phyloP scores from a whole-genome alignment of 2,797 vertebrate genomes.

The Delichon dasypus region DNA sequence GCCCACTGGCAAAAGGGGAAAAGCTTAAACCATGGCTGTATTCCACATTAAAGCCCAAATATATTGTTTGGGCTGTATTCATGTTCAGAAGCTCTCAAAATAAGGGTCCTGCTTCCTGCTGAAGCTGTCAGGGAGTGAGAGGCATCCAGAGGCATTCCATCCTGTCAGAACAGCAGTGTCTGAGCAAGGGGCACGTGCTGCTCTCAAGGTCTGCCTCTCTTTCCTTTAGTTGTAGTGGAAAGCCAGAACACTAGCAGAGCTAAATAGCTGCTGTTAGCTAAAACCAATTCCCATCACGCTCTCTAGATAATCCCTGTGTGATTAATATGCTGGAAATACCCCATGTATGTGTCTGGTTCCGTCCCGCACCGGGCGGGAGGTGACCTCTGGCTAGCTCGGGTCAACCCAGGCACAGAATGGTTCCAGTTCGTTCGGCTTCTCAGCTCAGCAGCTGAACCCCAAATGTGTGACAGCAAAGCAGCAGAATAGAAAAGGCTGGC shows the following conservation, averaged over 20 bases:
- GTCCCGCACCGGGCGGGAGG: too few species aligned
- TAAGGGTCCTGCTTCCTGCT: background rate
- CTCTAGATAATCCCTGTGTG: background rate
- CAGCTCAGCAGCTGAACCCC: too few species aligned
- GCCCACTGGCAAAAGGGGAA: background rate
- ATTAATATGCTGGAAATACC: background rate
- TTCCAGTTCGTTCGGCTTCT: too few species aligned
- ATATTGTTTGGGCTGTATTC: background rate
- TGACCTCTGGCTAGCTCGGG: too few species aligned
- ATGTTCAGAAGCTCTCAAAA: background rate
- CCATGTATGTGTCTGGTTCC: too few species aligned
- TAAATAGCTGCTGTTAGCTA: background rate
- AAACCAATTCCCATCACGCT: background rate
- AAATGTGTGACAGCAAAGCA: too few species aligned
- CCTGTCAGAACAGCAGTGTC: background rate
- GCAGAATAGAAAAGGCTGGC: too few species aligned
- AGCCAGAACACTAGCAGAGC: background rate
- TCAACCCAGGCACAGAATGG: too few species aligned
- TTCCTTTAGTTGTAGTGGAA: background rate
- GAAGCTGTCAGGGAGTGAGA: background rate
- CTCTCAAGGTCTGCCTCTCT: background rate
- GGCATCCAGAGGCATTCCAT: background rate
- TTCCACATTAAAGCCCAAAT: background rate
- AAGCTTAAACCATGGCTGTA: accelerated
- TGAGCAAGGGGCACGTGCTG: background rate